phyloP scores from a whole-genome alignment of 2,113 vertebrate genomes.

The Melanerpes aurifrons region DNA sequence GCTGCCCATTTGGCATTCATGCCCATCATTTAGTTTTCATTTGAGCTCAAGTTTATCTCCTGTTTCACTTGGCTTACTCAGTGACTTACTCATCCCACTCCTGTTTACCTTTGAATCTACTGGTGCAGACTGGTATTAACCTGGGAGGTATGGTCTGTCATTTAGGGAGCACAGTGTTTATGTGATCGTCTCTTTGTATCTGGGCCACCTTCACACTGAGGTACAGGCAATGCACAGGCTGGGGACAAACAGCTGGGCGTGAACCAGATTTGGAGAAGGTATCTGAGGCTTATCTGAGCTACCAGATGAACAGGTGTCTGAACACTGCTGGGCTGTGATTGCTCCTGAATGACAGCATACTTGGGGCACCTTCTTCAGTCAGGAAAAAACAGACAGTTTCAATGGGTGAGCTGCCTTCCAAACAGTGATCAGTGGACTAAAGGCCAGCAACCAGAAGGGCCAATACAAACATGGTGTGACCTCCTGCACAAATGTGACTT shows the following conservation, averaged over 20 bases:
- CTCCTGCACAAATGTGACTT: not conserved
- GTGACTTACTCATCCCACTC: accelerated
- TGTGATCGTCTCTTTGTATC: not conserved
- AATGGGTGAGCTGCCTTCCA: not conserved
- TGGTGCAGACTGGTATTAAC: not conserved
- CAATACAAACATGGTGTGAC: not conserved
- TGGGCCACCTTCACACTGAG: not conserved
- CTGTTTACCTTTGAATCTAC: not conserved
- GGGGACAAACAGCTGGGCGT: not conserved
- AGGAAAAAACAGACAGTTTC: not conserved
- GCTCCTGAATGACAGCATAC: not conserved
- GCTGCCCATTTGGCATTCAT: not conserved
- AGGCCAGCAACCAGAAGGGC: not conserved
- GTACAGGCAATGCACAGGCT: not conserved
- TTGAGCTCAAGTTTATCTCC: not conserved
- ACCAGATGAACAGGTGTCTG: not conserved
- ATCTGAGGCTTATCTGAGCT: not conserved
- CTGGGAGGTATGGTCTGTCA: not conserved
- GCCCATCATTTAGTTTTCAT: not conserved
- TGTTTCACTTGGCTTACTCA: not conserved
- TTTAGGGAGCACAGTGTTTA: not conserved
- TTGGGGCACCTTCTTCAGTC: not conserved
- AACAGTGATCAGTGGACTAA: not conserved
- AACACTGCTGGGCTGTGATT: not conserved
- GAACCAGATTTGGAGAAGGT: not conserved